phyloP scores from a whole-genome alignment of 2,113 vertebrate species.

The Engraulis encrasicolus region DNA sequence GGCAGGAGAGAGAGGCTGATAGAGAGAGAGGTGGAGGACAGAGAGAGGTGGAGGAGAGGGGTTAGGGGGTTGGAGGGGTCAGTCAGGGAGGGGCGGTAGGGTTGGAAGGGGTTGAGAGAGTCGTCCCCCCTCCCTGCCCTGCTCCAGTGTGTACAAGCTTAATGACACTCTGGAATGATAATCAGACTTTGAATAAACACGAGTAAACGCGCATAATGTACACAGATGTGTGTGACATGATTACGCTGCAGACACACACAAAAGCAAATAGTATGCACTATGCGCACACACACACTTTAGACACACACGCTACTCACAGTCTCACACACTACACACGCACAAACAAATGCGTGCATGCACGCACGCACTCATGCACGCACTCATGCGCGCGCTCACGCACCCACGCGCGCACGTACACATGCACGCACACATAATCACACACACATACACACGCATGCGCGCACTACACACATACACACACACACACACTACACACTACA shows the following conservation, averaged over 20 bases:
- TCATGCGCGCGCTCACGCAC: too few species aligned
- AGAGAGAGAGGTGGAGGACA: too few species aligned
- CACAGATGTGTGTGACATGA: slow-evolving; percentile 70
- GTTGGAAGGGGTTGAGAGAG: slow-evolving; percentile 40
- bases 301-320: not conserved
- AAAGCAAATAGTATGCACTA: not conserved
- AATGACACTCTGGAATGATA: slow-evolving; percentile 75
- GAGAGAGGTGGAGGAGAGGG: too few species aligned
- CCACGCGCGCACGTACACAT: not conserved
- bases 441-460: not conserved
- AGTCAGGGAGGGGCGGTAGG: not conserved
- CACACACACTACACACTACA: not conserved
- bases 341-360: not conserved
- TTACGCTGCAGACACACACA: slow-evolving; percentile 42
- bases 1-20: too few species aligned
- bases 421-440: not conserved
- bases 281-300: not conserved
- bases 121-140: slow-evolving; percentile 57
- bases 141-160: slow-evolving; percentile 58
- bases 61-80: too few species aligned
- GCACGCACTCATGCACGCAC: not conserved
- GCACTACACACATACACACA: not conserved
- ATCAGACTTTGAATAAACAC: slow-evolving; percentile 74
- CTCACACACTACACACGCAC: not conserved
- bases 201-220: slow-evolving; percentile 58